Evolutionary conservation across 2,888 invertebrate species (phyloP), one percentile per base, ranked within the genome.

Genomic region (Prosopocoilus inquinatus): DNA sequence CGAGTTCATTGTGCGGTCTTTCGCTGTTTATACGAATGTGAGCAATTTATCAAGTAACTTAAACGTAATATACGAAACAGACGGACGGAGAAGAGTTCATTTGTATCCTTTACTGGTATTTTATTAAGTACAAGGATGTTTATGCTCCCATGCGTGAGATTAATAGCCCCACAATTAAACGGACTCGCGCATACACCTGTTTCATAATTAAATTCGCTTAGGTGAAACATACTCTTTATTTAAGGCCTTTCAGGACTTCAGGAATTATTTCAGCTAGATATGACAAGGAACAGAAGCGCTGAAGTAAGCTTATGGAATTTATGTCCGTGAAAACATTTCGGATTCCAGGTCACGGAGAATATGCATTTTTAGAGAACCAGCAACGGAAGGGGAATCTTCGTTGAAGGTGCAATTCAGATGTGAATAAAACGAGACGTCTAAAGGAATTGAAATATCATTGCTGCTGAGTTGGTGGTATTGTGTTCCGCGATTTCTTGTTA

Each of bases 401-500:
- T 11, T 9, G 12, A 41, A 9, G 9, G 45, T 47, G 15, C 54
- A 55, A 48, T 54, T 54, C 54, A 47, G 35, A 52, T 51, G 54
- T 38, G 48, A 55, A 58, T 45, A 51, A 55, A 58, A 55, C 39
- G 47, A 32, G 33, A 55, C 50, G 55, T 53, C 50, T 11, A 28
- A 5, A 51, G 20, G 46, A 55, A 58, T 58, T 58, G 58, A 55
- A 58, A 58, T 58, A 54, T 38, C 49, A 53, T 54, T 58, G 47
- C 28, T 51, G 20, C 20, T 28, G 20, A 4, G 20, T 28, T 28
- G 20, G 20, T 28, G 20, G 20, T 3, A 28, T 28, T 28, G 20
- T 28, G 3, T 28, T 28, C 20, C 20, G 4, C 20, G 20, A 3
- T 28, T 28, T 28, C 20, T 28, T 28, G 20, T 28, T 28, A 28